Evolutionary conservation across 2,888 invertebrate species (phyloP).

Genomic region (Entomobrya proxima): DNA sequence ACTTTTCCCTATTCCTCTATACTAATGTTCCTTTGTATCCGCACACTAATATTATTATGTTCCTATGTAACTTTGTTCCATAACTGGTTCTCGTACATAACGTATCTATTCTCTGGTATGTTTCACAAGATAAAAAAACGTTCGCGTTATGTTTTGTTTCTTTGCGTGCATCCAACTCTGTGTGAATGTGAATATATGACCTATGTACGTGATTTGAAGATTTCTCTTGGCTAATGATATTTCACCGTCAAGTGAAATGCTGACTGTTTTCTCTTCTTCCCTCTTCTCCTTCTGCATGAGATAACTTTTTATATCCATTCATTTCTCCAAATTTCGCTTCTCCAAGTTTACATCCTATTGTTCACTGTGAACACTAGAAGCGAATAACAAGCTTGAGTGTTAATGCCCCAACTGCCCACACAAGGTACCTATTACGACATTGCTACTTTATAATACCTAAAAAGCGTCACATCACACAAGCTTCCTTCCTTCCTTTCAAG

Average conservation of each 20-base stretch:
- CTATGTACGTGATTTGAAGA: slow-evolving; percentile 63
- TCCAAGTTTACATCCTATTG: slow-evolving; percentile 4
- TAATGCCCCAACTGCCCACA: too few species aligned
- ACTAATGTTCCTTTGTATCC: background rate
- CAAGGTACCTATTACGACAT: too few species aligned
- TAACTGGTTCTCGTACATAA: background rate
- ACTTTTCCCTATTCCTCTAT: slow-evolving; percentile 1
- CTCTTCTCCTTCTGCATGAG: slow-evolving; percentile 28
- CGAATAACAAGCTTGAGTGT: too few species aligned
- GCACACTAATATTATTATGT: too few species aligned
- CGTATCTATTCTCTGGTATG: background rate
- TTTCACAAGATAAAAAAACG: background rate
- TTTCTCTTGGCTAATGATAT: slow-evolving; percentile 65
- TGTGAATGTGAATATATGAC: slow-evolving; percentile 41
- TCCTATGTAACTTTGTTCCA: too few species aligned
- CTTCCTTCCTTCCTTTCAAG: slow-evolving; percentile 36
- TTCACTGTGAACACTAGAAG: too few species aligned
- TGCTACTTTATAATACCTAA: background rate
- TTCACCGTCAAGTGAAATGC: slow-evolving; percentile 64
- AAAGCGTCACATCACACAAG: background rate
- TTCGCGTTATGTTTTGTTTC: background rate
- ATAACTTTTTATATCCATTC: slow-evolving; percentile 54
- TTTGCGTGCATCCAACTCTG: background rate
- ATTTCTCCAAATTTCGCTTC: slow-evolving; percentile 23
- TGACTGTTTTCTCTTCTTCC: slow-evolving; percentile 47